Base-by-base conservation (phyloP, 64 coral and sea anemone genomes). In the Montipora sp. region DNA sequence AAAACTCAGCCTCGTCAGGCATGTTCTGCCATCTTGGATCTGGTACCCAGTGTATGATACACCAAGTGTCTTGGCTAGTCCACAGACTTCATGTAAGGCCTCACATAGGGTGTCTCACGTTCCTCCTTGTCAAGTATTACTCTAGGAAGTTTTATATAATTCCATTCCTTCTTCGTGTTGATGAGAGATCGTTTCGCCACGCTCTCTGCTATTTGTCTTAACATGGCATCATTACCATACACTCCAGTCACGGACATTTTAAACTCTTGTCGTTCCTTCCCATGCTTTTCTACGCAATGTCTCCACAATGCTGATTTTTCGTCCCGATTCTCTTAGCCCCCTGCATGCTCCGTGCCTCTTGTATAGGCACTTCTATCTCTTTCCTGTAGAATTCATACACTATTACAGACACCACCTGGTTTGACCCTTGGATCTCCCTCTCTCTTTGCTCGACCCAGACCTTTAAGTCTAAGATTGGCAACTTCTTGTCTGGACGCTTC, bases 361-460 rank as follows among this genome's bases (percentile, higher is more conserved):
- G 8, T 67, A 67, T 67, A 67, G 18, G 63, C 63, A 67, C 15
- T 67, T 67, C 51, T 53, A 53, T 53, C 23, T 75, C 73, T 75
- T 75, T 75, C 12, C 43, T 13, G 73, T 44, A 75, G 27, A 75
- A 75, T 43, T 75, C 73, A 76, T 84, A 67, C 81, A 84, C 12
- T 67, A 84, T 84, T 47, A 70, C 59, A 36, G 81, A 84, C 81
- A 67, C 58, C 81, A 84, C 47, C 81, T 84, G 81, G 59, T 88
- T 88, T 77, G 21, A 77, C 5, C 73, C 87, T 77, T 77, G 87
- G 77, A 88, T 22, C 44, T 53, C 70, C 49, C 11, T 74, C 72
- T 68, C 88, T 90, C 47, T 79, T 22, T 87, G 61, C 60, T 87
- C 84, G 84, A 87, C 75, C 74, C 87, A 89, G 65, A 89, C 87